These are phyloP conservation scores for Mythimna pallens DNA, from an alignment of 2,888 invertebrate species.

Conservation along the genomic window DNA sequence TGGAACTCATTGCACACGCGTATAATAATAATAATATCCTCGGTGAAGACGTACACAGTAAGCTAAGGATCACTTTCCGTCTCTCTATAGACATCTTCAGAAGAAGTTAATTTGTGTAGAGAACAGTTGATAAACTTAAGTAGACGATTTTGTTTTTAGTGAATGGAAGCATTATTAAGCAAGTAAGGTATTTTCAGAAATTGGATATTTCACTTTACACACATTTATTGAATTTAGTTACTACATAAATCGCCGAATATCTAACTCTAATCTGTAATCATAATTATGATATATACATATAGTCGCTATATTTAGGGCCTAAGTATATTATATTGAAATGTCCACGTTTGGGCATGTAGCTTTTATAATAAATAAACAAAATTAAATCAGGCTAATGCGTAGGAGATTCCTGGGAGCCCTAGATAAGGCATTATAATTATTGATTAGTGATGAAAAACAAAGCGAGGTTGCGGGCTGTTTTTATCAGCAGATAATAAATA, in stretches of 20 bases:
- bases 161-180: too few relatives aligned
- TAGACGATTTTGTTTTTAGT: too few relatives aligned
- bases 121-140: not conserved
- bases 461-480: conserved; percentile 23
- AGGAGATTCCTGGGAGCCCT: not conserved
- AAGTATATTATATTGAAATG: too few relatives aligned
- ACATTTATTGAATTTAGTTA: too few relatives aligned
- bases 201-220: too few relatives aligned
- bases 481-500: conserved; percentile 59
- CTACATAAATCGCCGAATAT: too few relatives aligned
- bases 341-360: too few relatives aligned
- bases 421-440: conserved; percentile 9
- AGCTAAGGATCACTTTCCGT: not conserved
- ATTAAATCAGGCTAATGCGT: not conserved
- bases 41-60: not conserved
- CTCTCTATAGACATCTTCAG: not conserved
- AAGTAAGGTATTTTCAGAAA: too few relatives aligned
- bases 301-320: too few relatives aligned
- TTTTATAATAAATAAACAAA: not conserved
- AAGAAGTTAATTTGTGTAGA: not conserved
- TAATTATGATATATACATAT: too few relatives aligned
- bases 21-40: too few relatives aligned
- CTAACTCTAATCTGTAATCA: too few relatives aligned
- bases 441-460: conserved; percentile 42
- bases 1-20: not conserved